Evolutionary conservation across 2,797 vertebrate species (phyloP).

Genomic region (Pseudocheirus occidentalis): DNA sequence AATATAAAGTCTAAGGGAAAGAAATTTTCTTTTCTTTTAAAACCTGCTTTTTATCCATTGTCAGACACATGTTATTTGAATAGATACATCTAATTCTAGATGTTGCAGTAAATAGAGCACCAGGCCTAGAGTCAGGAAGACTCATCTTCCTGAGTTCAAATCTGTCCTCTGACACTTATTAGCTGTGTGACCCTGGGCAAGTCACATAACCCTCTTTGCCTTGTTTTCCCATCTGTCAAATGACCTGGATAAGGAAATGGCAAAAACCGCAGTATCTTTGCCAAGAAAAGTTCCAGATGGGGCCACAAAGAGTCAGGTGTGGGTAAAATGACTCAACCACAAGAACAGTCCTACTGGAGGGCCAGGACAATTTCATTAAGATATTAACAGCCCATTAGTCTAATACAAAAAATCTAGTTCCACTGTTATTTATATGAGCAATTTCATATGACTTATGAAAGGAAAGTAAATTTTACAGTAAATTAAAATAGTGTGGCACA

Average conservation of each 20-base stretch:
- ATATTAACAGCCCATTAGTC: background rate
- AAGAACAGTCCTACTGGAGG: background rate
- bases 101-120: background rate
- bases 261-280: background rate
- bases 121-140: background rate
- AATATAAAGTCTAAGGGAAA: background rate
- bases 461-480: background rate
- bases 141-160: background rate
- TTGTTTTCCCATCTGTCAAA: background rate
- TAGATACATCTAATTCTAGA: background rate
- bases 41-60: background rate
- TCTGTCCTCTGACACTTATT: background rate
- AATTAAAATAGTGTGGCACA: background rate
- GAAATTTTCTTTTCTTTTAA: background rate
- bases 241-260: background rate
- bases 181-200: background rate
- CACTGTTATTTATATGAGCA: background rate
- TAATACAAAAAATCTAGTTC: background rate
- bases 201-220: background rate
- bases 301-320: background rate
- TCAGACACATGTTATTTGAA: background rate
- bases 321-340: background rate
- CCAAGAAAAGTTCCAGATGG: background rate
- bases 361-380: fast-evolving
- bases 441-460: background rate